Conservation (phyloP, 2,113 vertebrate genomes). For the Brachyhypopomus occidentalis region DNA sequence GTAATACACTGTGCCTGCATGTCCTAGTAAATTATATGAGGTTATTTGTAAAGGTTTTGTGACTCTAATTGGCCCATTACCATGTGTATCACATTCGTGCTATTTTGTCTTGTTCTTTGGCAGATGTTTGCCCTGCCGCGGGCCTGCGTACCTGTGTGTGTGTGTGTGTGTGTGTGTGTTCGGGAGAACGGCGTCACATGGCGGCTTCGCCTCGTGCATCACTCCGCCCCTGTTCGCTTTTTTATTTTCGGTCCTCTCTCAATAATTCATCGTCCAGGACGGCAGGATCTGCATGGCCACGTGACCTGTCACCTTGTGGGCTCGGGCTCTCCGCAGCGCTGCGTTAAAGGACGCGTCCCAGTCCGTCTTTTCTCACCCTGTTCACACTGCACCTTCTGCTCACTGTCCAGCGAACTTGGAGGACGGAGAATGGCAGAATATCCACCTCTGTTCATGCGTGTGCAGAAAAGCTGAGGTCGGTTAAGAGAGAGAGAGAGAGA, state of each 20-base stretch:
- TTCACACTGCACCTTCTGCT: background rate
- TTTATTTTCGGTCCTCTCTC: conserved; percentile 48
- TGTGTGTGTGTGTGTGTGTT: conserved; percentile 24
- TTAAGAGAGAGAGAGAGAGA: background rate
- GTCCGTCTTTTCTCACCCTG: background rate
- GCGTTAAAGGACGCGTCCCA: conserved; percentile 4
- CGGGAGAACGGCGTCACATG: conserved; percentile 35
- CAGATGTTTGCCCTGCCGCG: background rate
- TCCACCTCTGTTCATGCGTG: background rate
- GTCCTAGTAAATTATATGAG: background rate
- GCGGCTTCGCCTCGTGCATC: conserved; percentile 32
- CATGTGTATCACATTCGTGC: background rate
- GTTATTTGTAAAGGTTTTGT: background rate
- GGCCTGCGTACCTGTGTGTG: background rate
- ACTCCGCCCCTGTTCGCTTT: conserved; percentile 21
- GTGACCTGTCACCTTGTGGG: background rate
- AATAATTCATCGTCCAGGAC: conserved; percentile 51
- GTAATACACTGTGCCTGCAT: background rate
- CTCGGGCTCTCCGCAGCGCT: background rate
- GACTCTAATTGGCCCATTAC: background rate
- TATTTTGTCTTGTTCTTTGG: background rate
- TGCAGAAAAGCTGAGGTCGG: background rate
- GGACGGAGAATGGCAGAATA: background rate
- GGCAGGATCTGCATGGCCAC: conserved; percentile 28
- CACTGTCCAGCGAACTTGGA: background rate